Percentiles rank a stretch among this genome's conserved stretches.
phyloP scores from a whole-genome alignment of 2,113 vertebrate species.

The Poicephalus gulielmi region DNA sequence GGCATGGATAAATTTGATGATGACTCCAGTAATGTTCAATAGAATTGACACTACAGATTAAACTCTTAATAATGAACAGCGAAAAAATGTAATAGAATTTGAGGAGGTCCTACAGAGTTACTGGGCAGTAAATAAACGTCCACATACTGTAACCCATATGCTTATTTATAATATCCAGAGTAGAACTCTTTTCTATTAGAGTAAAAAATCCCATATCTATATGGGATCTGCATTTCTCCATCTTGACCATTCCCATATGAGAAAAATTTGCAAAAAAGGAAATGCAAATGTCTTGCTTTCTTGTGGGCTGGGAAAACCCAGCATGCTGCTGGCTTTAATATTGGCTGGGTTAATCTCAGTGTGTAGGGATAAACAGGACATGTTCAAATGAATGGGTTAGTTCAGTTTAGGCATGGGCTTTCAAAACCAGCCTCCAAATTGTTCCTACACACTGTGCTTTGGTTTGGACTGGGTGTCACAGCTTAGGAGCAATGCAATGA shows the following conservation, averaged over 20 bases:
- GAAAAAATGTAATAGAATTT: not conserved
- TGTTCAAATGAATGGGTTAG: not conserved
- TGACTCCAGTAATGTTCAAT: not conserved
- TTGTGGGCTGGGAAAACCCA: not conserved
- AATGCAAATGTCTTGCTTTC: not conserved
- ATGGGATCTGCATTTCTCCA: not conserved
- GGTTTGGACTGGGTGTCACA: not conserved
- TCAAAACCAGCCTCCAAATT: not conserved
- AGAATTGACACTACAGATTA: not conserved
- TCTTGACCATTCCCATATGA: not conserved
- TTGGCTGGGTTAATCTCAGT: not conserved
- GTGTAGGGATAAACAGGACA: not conserved
- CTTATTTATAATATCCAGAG: not conserved
- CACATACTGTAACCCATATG: not conserved
- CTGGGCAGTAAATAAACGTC: not conserved
- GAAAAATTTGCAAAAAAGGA: not conserved
- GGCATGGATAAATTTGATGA: not conserved
- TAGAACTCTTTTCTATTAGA: not conserved
- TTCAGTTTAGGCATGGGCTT: not conserved
- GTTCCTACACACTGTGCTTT: not conserved
- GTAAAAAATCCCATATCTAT: rapidly evolving
- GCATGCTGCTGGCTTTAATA: rapidly evolving
- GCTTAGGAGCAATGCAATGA: rapidly evolving
- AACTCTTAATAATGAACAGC: not conserved
- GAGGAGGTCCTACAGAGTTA: not conserved